A percentile compares a stretch with the other conserved stretches of the same genome.
phyloP scores from a whole-genome alignment of 2,888 invertebrate genomes.

The Nudaria mundana region DNA sequence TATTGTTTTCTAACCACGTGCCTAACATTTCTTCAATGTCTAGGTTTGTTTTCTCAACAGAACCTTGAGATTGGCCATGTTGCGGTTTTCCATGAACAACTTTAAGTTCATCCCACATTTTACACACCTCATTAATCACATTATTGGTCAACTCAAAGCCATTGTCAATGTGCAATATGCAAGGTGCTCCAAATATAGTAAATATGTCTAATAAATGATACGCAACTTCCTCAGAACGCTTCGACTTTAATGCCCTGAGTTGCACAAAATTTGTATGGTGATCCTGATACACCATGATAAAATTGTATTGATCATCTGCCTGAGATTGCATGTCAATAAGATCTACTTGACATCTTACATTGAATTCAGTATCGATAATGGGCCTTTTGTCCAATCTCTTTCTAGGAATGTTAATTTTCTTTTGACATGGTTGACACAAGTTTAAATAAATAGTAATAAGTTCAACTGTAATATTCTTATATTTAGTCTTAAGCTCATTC shows the following conservation, averaged over 20 bases:
- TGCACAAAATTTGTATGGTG: neutral
- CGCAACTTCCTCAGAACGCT: neutral
- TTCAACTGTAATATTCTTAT: neutral
- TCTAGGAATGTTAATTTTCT: neutral
- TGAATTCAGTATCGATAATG: neutral
- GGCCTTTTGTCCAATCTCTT: neutral
- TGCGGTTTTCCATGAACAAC: too few relatives aligned
- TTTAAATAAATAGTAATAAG: neutral
- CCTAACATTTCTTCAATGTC: too few relatives aligned
- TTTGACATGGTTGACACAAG: neutral
- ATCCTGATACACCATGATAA: neutral
- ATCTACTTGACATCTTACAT: neutral
- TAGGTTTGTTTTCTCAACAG: too few relatives aligned
- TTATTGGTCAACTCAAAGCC: neutral
- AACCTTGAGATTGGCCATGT: too few relatives aligned
- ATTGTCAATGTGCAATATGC: neutral
- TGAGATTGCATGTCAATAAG: slow-evolving; percentile 1
- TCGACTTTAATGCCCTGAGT: neutral
- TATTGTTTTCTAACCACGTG: neutral
- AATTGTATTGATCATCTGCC: neutral
- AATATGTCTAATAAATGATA: neutral
- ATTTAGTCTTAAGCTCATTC: neutral
- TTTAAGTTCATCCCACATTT: neutral
- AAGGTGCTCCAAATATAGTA: neutral
- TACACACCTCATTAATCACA: neutral